Base-by-base conservation (phyloP, 2,113 vertebrate species). In the Dinomys branickii region DNA sequence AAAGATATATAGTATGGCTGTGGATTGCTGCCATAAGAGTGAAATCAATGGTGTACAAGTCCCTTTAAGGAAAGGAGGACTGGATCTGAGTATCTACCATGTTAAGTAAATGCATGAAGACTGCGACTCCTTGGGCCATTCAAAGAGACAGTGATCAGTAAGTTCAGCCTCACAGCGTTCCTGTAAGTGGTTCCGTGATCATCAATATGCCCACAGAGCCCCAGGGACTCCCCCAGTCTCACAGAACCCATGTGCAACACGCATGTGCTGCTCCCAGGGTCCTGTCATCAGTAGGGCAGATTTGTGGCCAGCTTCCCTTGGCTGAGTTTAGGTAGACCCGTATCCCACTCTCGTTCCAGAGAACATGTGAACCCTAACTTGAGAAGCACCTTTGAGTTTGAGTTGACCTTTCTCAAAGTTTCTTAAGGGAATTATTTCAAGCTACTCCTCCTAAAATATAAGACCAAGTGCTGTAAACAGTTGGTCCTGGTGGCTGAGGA, bases 1-100 rank as follows among this genome's bases (percentile, higher is more conserved):
- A 94, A 97, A 98, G 96, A 98, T 95, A 83, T 97, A 97, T 92
- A 38, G 35, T 91, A 92, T 98, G 96, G 97, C 93, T 78, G 69
- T 85, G 95, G 92, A 94, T 85, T 97, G 92, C 97, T 1, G 95
- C 96, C 97, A 88, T 78, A 89, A 92, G 85, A 97, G 83, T 77
- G 94, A 98, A 96, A 97, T 98, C 97, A 95, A 47, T 97, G 97
- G 86, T 59, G 84, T 63, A 59, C 78, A 95, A 97, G 90, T 80
- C 58, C 24, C 93, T 97, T 81, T 69, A 96, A 93, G 96, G 96
- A 94, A 84, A 96, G 97, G 97, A 69, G 58, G 80, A 85, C 90
- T 71, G 75, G 90, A 95, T 97, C 77, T 96, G 82, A 83, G 30
- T 33, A 87, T 61, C 93, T 92, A 87, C 86, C 73, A 96, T 85